phyloP scores from a whole-genome alignment of 1,140 invertebrate genomes.

The Diachasma alloeum region DNA sequence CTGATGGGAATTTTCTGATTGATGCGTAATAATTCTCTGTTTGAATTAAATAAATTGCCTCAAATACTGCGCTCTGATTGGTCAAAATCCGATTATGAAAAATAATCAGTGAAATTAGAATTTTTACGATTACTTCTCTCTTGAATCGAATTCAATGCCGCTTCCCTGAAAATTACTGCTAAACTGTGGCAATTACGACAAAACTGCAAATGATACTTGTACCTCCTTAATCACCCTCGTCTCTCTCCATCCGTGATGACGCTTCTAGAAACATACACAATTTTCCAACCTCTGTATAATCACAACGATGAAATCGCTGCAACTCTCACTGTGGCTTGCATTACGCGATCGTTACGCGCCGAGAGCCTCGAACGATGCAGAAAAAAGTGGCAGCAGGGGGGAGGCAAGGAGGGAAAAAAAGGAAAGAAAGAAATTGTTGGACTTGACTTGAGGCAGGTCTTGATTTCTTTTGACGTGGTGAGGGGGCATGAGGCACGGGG shows the following conservation, averaged over 20 bases:
- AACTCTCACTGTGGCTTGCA: slow-evolving; percentile 4
- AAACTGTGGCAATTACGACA: too few relatives aligned
- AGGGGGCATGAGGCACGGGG: background rate
- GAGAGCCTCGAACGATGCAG: background rate
- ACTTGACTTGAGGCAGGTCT: slow-evolving; percentile 25
- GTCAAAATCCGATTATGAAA: too few relatives aligned
- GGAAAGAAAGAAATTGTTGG: slow-evolving; percentile 14
- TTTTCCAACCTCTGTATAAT: background rate
- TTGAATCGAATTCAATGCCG: too few relatives aligned
- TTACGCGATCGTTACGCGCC: slow-evolving; percentile 19
- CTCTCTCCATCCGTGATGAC: background rate
- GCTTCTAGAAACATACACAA: background rate
- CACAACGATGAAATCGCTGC: background rate
- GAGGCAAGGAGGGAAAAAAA: background rate
- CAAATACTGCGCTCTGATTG: too few relatives aligned
- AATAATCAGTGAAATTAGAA: too few relatives aligned
- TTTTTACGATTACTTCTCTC: too few relatives aligned
- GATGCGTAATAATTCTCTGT: too few relatives aligned
- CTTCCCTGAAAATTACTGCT: too few relatives aligned
- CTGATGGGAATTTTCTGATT: too few relatives aligned
- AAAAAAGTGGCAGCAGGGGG: background rate
- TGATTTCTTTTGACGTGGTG: slow-evolving; percentile 15
- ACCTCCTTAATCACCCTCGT: background rate
- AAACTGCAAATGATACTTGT: background rate
- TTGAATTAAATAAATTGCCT: too few relatives aligned